Conservation (phyloP, 2,888 invertebrate genomes). For the Trachelus tabidus region DNA sequence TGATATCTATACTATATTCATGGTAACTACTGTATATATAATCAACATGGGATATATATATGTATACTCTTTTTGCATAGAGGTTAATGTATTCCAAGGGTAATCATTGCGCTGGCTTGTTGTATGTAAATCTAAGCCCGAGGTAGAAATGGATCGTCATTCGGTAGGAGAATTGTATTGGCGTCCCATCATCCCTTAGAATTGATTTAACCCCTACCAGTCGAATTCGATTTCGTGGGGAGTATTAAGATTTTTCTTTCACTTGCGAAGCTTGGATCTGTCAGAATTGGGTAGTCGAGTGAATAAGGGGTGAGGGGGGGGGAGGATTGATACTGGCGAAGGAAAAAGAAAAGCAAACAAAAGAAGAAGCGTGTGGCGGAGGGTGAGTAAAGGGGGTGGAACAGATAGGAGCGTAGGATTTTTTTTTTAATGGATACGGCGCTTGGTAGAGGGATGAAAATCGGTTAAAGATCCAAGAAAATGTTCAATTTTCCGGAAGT, state of each 20-base stretch:
- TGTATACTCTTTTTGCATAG: conserved; percentile 31
- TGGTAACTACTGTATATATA: no score
- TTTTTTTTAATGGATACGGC: no score
- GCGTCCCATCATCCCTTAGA: conserved; percentile 20
- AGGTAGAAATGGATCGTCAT: conserved; percentile 41
- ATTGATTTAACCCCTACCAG: conserved; percentile 14
- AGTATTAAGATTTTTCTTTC: conserved; percentile 1
- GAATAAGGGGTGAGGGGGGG: neutral
- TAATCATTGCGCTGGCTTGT: conserved; percentile 53
- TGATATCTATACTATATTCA: no score
- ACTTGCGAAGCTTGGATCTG: no score
- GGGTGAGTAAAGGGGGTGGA: no score
- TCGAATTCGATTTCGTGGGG: conserved; percentile 14
- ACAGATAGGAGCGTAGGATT: no score
- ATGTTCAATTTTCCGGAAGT: no score
- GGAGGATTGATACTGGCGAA: neutral
- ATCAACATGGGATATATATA: neutral
- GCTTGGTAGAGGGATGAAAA: no score
- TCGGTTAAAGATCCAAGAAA: no score
- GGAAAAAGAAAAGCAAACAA: neutral
- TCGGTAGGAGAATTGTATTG: conserved; percentile 24
- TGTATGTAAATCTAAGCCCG: conserved; percentile 48
- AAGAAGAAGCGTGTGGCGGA: neutral
- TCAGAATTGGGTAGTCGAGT: neutral
- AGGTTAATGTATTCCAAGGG: conserved; percentile 50